phyloP scores from a whole-genome alignment of 1,140 invertebrate species.

The Cataglyphis hispanica region DNA sequence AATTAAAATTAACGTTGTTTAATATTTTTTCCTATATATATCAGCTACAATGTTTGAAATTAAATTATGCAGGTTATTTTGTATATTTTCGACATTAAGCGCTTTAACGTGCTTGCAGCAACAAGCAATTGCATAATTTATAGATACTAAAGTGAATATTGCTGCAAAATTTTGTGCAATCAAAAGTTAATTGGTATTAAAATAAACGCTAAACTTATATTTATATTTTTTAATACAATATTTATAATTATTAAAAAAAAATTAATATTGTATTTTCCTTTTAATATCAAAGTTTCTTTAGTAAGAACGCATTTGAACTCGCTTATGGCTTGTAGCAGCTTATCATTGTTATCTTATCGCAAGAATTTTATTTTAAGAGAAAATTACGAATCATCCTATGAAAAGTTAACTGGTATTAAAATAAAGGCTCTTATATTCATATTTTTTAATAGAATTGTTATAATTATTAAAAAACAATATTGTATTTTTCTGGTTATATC shows the following conservation, averaged over 20 bases:
- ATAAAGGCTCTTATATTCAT: no score
- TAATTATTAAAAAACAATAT: no score
- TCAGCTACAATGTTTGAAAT: neutral
- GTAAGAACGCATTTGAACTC: neutral
- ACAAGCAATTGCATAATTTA: constrained; percentile 16
- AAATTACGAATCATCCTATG: no score
- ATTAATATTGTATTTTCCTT: no score
- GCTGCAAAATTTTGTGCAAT: neutral
- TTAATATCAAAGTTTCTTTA: neutral
- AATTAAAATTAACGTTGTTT: no score
- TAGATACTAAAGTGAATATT: neutral
- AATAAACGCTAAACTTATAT: no score
- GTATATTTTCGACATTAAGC: neutral
- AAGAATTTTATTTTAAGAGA: neutral
- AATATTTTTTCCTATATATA: neutral
- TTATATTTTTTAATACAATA: no score
- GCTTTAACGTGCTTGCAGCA: neutral
- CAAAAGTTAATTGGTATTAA: neutral
- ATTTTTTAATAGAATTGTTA: no score
- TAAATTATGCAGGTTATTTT: constrained; percentile 31
- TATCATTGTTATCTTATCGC: neutral
- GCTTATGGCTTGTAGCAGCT: neutral
- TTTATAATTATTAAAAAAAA: no score
- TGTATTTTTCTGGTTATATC: no score
- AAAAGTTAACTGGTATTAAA: no score